Conservation (phyloP, 2,888 invertebrate genomes). For the Drosophila recens region DNA sequence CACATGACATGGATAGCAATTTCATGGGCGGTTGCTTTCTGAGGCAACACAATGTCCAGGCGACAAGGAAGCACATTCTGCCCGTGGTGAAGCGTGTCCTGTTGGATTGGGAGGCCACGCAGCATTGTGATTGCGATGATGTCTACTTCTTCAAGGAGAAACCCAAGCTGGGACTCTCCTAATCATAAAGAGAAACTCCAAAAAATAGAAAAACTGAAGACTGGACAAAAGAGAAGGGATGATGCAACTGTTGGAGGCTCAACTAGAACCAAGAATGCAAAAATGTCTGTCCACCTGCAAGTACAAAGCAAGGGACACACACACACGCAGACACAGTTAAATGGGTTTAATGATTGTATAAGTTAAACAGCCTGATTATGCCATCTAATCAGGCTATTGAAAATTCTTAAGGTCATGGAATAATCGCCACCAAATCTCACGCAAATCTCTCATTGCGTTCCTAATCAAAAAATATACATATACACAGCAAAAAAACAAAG, state of each 20-base stretch:
- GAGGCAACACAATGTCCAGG: constrained; percentile 87
- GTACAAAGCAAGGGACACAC: constrained; percentile 4
- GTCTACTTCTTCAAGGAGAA: constrained; percentile 72
- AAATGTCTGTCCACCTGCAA: constrained; percentile 1
- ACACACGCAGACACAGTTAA: constrained; percentile 2
- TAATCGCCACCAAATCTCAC: constrained; percentile 1
- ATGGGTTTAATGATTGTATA: not conserved
- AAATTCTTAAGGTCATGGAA: not conserved
- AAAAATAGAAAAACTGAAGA: not conserved
- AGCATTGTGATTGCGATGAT: constrained; percentile 59
- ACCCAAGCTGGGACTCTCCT: constrained; percentile 68
- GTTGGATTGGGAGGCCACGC: constrained; percentile 58
- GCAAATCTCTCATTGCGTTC: constrained; percentile 3
- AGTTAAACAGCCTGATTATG: not conserved
- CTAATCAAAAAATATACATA: not conserved
- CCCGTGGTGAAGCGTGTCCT: constrained; percentile 87
- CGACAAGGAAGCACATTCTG: constrained; percentile 90
- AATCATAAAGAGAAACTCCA: not conserved
- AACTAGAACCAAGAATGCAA: too few relatives aligned
- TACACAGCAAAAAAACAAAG: not conserved
- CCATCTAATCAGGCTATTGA: not conserved
- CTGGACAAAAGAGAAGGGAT: not conserved
- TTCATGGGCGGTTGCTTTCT: constrained; percentile 86
- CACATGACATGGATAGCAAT: constrained; percentile 75
- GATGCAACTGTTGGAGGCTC: not conserved